phyloP scores from a whole-genome alignment of 2,888 invertebrate species.

The Apamea anceps region DNA sequence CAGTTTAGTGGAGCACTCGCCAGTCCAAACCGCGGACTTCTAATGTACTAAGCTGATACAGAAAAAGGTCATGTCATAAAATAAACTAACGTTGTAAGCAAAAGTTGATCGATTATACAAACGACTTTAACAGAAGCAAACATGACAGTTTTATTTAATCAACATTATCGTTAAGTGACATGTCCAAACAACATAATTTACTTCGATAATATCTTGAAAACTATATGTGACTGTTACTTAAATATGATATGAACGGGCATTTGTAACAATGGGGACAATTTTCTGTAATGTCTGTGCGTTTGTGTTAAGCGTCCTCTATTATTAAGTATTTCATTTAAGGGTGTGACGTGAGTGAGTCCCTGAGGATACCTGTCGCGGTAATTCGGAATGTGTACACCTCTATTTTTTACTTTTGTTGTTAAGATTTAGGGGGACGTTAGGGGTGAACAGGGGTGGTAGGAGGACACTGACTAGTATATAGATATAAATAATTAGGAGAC shows the following conservation, averaged over 20 bases:
- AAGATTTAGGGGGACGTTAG: conserved; percentile 77
- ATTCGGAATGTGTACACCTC: conserved; percentile 82
- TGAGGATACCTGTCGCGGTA: conserved; percentile 86
- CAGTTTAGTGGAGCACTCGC: conserved; percentile 36
- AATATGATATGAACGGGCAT: conserved; percentile 74
- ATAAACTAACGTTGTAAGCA: neutral
- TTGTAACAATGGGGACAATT: conserved; percentile 77
- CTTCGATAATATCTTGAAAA: conserved; percentile 60
- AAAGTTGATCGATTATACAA: conserved; percentile 27
- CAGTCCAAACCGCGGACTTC: conserved; percentile 24
- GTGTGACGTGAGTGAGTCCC: conserved; percentile 80
- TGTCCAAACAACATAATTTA: conserved; percentile 56
- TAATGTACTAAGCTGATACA: conserved; percentile 30
- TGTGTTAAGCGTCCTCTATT: conserved; percentile 83
- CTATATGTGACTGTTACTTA: conserved; percentile 60
- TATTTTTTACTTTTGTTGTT: conserved; percentile 77
- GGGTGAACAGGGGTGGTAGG: conserved; percentile 54
- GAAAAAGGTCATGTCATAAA: conserved; percentile 28
- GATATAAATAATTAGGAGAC: neutral
- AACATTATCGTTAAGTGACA: conserved; percentile 41
- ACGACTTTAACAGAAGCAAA: conserved; percentile 31
- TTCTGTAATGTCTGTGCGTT: conserved; percentile 78
- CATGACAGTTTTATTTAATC: conserved; percentile 54
- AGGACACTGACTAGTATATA: neutral
- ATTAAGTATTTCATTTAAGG: conserved; percentile 88